Evolutionary conservation across 1,140 invertebrate genomes (phyloP), one percentile per base, ranked within the genome.

Genomic region (Leptinotarsa lineolata): DNA sequence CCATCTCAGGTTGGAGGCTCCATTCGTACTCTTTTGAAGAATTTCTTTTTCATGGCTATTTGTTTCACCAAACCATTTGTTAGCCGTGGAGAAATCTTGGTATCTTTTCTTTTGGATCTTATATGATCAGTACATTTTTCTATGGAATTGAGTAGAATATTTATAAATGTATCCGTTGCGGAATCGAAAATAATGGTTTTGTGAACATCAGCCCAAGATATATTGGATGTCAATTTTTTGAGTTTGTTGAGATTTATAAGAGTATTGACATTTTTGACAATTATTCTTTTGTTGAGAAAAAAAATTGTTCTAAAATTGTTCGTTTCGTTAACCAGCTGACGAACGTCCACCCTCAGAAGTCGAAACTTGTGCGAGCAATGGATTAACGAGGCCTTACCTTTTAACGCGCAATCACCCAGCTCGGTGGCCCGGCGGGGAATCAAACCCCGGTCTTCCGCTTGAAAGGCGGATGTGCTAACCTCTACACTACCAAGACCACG

Each of bases 1-100:
- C n/a, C n/a, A 13, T 46, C 45, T 13, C 5, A 46, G 13, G 45
- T 46, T 46, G 20, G 5, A 15, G 68, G 68, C 3, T 58, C 18
- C 8, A 48, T 20, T 58, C 21, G 45, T 48, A 59, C 4, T 58
- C 45, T 12, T 48, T 46, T 69, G 24, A 58, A 58, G 16, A 69
- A 46, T 20, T 15, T 20, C 16, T 69, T 69, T 46, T 69, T 58
- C 12, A n/a, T 30, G 21, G 12, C 12, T 54, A 69, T 69, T 8
- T 44, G 58, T 46, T 69, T 69, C 24, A 69, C 45, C 48, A 69
- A 48, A 54, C 46, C 68, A 13, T 46, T 45, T 22, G 68, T 69
- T 22, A 69, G 6, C 44, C 68, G 59, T 54, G 68, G 16, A 21
- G 46, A 21, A 24, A 58, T 70, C 22, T 70, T 70, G 5, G 54